A percentile compares a stretch with the other conserved stretches of the same genome.
Conservation (phyloP, 2,888 invertebrate species). For the Plagodis dolabraria region DNA sequence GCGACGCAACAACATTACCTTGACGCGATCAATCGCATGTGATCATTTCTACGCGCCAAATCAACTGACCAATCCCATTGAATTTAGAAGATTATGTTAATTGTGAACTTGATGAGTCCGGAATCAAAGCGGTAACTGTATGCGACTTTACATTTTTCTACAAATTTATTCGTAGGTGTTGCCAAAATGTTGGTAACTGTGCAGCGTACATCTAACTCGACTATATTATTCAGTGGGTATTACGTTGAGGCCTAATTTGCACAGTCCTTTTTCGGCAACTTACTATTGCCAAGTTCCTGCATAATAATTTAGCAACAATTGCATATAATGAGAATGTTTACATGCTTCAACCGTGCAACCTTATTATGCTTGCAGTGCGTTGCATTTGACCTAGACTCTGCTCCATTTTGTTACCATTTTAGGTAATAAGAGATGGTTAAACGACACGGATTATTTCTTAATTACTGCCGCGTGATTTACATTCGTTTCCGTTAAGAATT, state of each 20-base stretch:
- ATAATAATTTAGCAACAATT: slow-evolving; percentile 27
- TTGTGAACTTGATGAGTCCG: too few species aligned
- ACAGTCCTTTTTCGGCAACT: slow-evolving; percentile 17
- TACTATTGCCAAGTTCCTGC: slow-evolving; percentile 5
- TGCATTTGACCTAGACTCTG: slow-evolving; percentile 35
- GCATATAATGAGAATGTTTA: slow-evolving; percentile 21
- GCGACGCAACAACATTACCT: too few species aligned
- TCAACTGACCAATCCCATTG: too few species aligned
- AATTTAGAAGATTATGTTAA: too few species aligned
- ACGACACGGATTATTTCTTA: slow-evolving; percentile 25
- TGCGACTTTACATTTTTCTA: too few species aligned
- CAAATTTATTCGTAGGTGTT: too few species aligned
- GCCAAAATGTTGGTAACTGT: too few species aligned
- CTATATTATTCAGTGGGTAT: too few species aligned
- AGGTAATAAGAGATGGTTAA: slow-evolving; percentile 26
- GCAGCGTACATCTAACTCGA: too few species aligned
- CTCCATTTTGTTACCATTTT: slow-evolving; percentile 30
- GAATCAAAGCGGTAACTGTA: too few species aligned
- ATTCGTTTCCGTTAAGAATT: slow-evolving; percentile 11
- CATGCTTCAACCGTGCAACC: slow-evolving; percentile 14
- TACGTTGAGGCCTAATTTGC: neutral
- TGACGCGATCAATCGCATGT: too few species aligned
- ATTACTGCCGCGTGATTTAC: slow-evolving; percentile 19
- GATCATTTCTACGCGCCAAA: too few species aligned
- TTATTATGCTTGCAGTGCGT: slow-evolving; percentile 29